A percentile compares a stretch with the other conserved stretches of the same genome.
Conservation (phyloP, 2,888 invertebrate species). For the Neuroscelio doddi region DNA sequence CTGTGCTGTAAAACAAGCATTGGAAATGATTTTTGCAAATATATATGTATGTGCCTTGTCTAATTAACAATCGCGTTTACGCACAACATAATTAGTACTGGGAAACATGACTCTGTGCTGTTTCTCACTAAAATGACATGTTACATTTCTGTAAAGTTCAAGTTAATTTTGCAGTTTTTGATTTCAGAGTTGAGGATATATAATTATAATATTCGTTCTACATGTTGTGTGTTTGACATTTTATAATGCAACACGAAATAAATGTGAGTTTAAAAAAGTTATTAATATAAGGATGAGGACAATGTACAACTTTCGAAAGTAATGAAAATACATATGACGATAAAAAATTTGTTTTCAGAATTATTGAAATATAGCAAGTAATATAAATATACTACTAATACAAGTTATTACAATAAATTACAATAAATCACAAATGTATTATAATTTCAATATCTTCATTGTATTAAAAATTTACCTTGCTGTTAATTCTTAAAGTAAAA, state of each 20-base stretch:
- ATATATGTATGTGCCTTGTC: slow-evolving; percentile 15
- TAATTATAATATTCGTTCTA: not conserved
- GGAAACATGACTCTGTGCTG: slow-evolving; percentile 17
- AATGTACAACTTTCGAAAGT: not conserved
- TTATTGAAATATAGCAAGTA: too few relatives aligned
- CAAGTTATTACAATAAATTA: too few relatives aligned
- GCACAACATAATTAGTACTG: slow-evolving; percentile 26
- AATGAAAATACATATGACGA: not conserved
- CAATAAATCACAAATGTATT: too few relatives aligned
- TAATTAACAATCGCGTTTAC: slow-evolving; percentile 32
- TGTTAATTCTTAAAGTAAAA: too few relatives aligned
- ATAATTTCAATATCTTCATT: too few relatives aligned
- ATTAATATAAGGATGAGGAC: not conserved
- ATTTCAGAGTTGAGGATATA: not conserved
- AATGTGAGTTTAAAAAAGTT: slow-evolving; percentile 15
- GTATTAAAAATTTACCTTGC: too few relatives aligned
- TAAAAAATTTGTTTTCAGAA: not conserved
- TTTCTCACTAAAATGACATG: slow-evolving; percentile 19
- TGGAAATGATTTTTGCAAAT: slow-evolving; percentile 18
- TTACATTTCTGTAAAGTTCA: slow-evolving; percentile 7
- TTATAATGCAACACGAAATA: not conserved
- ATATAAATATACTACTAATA: too few relatives aligned
- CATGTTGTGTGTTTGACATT: not conserved
- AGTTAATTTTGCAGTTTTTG: not conserved
- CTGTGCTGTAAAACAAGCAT: slow-evolving; percentile 11